Base-by-base conservation (phyloP, 2,113 vertebrate genomes). In the Potamarius usumacintae region DNA sequence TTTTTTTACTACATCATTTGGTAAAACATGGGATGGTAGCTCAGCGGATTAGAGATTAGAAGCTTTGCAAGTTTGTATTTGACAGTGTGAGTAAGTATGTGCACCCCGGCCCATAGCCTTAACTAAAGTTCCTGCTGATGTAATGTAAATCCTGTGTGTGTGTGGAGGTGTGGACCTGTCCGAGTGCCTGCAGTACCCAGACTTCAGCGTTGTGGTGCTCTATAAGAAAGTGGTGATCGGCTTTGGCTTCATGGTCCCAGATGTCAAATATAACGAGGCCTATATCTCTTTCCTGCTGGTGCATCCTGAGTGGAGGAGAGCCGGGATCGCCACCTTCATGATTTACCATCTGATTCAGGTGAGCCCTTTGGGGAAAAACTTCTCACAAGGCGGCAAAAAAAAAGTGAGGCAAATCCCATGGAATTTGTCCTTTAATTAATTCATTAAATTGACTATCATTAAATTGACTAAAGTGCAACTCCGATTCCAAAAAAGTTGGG, bases 281-380 rank as follows among this genome's bases (percentile, higher is more conserved):
- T 99, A 99, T 92, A 97, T 99, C 92, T 99, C 98, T 69, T 99
- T 99, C 91, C 95, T 99, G 71, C 94, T 99, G 86, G 98, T 99
- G 48, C 98, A 99, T 63, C 98, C 98, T 0, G 98, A 99, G 89
- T 99, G 98, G 98, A 97, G 98, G 91, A 94, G 97, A 88, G 97
- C 97, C 0, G 98, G 98, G 18, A 97, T 99, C 55, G 98, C 96
- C 12, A 99, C 97, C n/a, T 99, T 99, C 92, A 99, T 99, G 97
- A 99, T 99, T 93, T 99, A 99, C 91, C 98, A 99, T 88, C 97
- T 99, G 48, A 99, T 99, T 91, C 98, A 99, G 98, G 98, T 98
- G 93, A 65, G 63, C 7, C 10, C 1, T 53, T 10, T 53, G 53
- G 18, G 58, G 22, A 1, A 22, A 62, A 62, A 20, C 58, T 62